Base-by-base conservation (phyloP, 2,888 invertebrate species). In the Mythimna lalbum region DNA sequence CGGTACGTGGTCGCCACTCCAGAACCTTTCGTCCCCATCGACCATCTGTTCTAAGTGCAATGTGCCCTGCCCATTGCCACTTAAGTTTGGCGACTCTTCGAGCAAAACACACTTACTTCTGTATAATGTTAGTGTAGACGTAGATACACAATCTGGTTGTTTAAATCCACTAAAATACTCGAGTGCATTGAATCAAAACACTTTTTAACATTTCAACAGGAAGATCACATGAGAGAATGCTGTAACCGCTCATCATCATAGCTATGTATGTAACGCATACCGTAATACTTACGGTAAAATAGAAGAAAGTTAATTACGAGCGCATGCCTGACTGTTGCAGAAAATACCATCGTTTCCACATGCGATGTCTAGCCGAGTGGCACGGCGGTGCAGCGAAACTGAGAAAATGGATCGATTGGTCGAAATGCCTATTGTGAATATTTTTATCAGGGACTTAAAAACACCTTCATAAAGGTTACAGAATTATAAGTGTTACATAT, bases 261-360 rank as follows among this genome's bases (percentile, higher is more conserved):
- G 3, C 21, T 27, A 60, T 59, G 31, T 52, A 65, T 43, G 47
- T 66, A 78, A 73, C 21, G 47, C 59, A 53, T 71, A 43, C 52
- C 66, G 63, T 67, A 57, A 59, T 10, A 80, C 5, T 36, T 21
- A 6, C 33, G 39, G 27, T 14, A 17, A 47, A 33, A 2, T 36
- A 33, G 21, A 82, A 69, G 82, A 82, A 82, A 82, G 80, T 82
- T 62, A 73, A 72, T 60, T 49, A 64, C 47, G 33, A 73, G 43
- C 43, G 56, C 68, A 65, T 77, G 77, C 73, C 59, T 71, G 49
- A 73, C 39, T 73, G 52, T 65, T 63, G 60, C 63, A 72, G 82
- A 80, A 82, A 82, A 76, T 80, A 69, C 73, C 59, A 75, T 75
- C 17, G 67, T 76, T 65, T 72, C 61, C 59, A 78, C 80, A 80